These are phyloP conservation scores for Nomada fucata DNA, from an alignment of 2,888 invertebrate genomes.

Conservation along the genomic window DNA sequence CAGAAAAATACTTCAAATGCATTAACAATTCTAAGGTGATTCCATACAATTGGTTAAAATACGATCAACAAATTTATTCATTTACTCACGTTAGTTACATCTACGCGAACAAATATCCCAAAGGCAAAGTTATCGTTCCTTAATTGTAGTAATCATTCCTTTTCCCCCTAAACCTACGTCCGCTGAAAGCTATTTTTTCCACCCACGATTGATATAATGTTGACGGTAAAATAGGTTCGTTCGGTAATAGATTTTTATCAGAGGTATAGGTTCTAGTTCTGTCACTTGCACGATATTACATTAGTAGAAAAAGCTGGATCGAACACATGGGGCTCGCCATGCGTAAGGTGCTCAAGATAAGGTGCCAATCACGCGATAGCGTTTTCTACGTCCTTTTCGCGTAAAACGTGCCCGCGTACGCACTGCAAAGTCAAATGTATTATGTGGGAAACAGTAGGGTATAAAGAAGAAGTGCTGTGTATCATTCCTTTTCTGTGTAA, in stretches of 20 bases:
- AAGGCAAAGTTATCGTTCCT: background rate
- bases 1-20: no score
- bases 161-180: background rate
- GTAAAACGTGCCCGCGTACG: slow-evolving; percentile 12
- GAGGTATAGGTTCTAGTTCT: background rate
- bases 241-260: background rate
- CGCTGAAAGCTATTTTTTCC: no score
- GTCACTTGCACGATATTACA: slow-evolving; percentile 3
- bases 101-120: background rate
- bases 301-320: slow-evolving; percentile 11
- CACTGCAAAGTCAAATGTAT: no score
- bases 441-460: no score
- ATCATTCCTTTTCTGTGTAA: no score
- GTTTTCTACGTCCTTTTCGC: slow-evolving; percentile 11
- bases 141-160: background rate
- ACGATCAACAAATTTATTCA: no score
- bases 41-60: no score
- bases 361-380: slow-evolving; percentile 9
- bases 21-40: no score
- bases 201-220: background rate
- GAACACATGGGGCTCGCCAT: background rate
- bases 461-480: no score
- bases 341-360: slow-evolving; percentile 9
- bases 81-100: background rate
- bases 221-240: background rate